A percentile compares a stretch with the other conserved stretches of the same genome.
Conservation (phyloP, 2,113 vertebrate genomes). For the Sceloporus undulatus region DNA sequence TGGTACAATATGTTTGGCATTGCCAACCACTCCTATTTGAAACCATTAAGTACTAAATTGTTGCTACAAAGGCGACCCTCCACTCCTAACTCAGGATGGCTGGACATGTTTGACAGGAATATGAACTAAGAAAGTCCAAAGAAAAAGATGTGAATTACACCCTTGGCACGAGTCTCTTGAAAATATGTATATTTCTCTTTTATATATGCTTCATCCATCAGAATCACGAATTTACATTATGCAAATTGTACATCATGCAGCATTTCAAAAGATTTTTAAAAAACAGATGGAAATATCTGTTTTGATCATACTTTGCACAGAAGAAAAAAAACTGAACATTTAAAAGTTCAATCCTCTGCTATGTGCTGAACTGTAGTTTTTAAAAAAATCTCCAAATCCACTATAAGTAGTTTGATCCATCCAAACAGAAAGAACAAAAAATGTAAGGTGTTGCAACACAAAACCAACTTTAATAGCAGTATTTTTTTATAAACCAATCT, state of each 20-base stretch:
- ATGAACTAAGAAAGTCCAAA: background rate
- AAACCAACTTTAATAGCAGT: background rate
- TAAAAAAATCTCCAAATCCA: too few relatives aligned
- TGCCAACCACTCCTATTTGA: background rate
- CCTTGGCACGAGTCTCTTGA: background rate
- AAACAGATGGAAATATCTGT: background rate
- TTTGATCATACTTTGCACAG: background rate
- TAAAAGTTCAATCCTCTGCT: background rate
- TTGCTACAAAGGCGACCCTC: background rate
- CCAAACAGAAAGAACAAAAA: constrained; percentile 19
- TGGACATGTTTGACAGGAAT: background rate
- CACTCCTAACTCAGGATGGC: background rate
- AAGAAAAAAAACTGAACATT: background rate
- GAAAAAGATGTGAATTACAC: background rate
- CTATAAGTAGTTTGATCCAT: constrained; percentile 40
- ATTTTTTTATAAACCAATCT: background rate
- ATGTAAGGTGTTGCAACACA: background rate
- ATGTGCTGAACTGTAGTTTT: background rate
- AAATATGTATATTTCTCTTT: background rate
- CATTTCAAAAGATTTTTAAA: background rate
- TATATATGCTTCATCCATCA: background rate
- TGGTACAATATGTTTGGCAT: background rate
- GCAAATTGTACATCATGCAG: background rate
- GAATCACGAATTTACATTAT: background rate
- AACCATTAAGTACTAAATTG: background rate